Evolutionary conservation across 2,113 vertebrate species (phyloP).

Genomic region (Emydocephalus ijimae): DNA sequence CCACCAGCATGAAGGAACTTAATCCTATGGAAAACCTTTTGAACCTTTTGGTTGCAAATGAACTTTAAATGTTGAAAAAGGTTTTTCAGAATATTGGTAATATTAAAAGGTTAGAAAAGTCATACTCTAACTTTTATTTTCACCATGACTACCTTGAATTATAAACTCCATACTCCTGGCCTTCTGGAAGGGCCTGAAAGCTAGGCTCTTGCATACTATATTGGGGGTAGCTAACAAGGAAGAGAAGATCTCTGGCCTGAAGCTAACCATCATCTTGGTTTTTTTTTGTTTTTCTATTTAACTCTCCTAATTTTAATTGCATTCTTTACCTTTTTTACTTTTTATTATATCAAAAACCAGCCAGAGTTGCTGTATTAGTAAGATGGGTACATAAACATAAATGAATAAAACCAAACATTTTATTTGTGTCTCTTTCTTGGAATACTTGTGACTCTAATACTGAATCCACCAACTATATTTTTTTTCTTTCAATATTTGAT

Average conservation of each 20-base stretch:
- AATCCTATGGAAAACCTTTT: neutral
- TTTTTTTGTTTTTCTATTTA: neutral
- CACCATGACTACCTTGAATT: neutral
- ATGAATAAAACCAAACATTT: neutral
- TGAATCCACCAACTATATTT: neutral
- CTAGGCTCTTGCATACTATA: neutral
- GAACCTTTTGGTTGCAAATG: neutral
- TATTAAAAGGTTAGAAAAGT: neutral
- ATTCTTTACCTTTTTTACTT: neutral
- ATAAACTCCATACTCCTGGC: neutral
- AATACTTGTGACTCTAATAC: too few species aligned
- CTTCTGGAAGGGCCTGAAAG: neutral
- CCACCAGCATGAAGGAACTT: neutral
- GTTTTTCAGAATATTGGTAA: neutral
- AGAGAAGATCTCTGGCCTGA: neutral
- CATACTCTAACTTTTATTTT: neutral
- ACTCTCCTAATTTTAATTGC: neutral
- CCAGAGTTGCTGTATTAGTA: neutral
- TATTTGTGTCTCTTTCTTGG: neutral
- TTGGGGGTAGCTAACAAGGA: neutral
- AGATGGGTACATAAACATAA: neutral
- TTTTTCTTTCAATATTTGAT: neutral
- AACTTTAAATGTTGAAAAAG: neutral
- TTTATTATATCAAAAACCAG: neutral
- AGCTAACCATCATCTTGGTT: neutral